Conservation (phyloP, 2,888 invertebrate species). For the Chalcosyrphus nemorum region DNA sequence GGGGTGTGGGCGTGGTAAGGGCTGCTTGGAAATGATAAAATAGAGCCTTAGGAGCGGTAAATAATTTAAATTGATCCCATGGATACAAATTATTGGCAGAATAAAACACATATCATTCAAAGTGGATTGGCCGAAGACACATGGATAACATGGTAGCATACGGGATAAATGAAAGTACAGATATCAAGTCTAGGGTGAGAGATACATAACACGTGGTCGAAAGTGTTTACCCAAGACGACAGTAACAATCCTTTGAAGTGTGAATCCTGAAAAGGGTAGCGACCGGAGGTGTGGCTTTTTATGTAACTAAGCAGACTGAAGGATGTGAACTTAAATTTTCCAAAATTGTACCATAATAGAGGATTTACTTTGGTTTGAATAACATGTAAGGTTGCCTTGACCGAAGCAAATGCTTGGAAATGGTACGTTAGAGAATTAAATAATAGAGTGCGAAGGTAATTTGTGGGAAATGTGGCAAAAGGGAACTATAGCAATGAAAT, state of each 20-base stretch:
- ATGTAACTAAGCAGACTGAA: neutral
- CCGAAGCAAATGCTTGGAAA: neutral
- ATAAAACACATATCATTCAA: neutral
- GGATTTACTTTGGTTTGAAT: neutral
- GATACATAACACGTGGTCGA: conserved; percentile 22
- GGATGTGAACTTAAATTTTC: neutral
- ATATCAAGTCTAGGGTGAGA: neutral
- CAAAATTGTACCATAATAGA: neutral
- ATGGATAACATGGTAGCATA: neutral
- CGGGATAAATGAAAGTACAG: neutral
- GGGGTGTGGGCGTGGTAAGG: neutral
- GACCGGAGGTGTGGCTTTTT: neutral
- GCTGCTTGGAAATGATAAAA: neutral
- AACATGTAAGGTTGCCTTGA: neutral
- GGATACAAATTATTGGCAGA: neutral
- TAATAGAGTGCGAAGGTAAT: neutral
- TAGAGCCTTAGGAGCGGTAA: neutral
- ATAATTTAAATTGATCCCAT: neutral
- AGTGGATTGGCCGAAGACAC: neutral
- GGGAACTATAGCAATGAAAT: too few species aligned
- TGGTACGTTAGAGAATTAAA: neutral
- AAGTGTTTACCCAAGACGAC: neutral
- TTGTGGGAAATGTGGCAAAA: too few species aligned
- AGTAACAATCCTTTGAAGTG: conserved; percentile 12
- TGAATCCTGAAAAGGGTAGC: neutral